Percentiles rank a stretch among this genome's conserved stretches.
Conservation (phyloP, 2,113 vertebrate genomes). For the Myiopsitta monachus region DNA sequence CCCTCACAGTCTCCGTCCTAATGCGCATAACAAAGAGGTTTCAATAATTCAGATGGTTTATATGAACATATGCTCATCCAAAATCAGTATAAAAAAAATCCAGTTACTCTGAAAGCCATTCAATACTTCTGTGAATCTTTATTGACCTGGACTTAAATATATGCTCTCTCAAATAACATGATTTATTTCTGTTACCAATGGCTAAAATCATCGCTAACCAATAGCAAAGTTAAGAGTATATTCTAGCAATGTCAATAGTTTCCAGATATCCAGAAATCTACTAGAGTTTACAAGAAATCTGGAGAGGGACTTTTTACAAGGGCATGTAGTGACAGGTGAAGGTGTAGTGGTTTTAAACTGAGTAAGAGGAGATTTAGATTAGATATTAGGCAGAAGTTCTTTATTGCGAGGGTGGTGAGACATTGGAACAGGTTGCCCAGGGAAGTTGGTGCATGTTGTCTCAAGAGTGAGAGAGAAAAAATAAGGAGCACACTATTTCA, state of each 20-base stretch:
- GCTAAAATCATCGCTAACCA: background rate
- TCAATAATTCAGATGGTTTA: background rate
- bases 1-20: background rate
- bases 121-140: background rate
- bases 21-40: background rate
- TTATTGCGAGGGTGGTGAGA: background rate
- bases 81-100: background rate
- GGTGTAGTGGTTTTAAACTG: background rate
- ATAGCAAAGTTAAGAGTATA: background rate
- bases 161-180: background rate
- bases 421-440: background rate
- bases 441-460: background rate
- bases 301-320: background rate
- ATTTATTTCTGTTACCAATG: background rate
- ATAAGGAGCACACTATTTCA: rapidly evolving
- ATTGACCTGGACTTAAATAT: background rate
- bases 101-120: background rate
- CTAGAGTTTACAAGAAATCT: background rate
- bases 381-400: background rate
- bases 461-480: background rate
- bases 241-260: background rate
- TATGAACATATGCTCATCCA: background rate
- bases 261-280: background rate
- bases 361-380: background rate
- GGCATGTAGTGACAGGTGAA: background rate